Base-by-base conservation (phyloP, 1,140 invertebrate species). In the Maniola jurtina region DNA sequence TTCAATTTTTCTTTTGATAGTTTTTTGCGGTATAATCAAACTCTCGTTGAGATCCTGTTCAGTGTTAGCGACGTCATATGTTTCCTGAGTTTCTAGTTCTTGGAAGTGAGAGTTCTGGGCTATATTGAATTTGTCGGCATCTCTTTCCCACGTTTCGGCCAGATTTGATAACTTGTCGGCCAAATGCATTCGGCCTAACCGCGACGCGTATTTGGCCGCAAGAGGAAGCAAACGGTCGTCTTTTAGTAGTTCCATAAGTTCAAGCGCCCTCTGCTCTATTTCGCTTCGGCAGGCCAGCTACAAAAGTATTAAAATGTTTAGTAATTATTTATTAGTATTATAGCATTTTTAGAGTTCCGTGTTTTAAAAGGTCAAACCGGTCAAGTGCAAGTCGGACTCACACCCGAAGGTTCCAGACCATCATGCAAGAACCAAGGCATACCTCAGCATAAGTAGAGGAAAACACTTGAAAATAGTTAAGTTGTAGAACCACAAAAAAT, bases 131-230 rank as follows among this genome's bases (percentile, higher is more conserved):
- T 70, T 85, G 59, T 82, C 77, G 10, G 80, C 68, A 11, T 88
- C 84, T 25, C 71, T 77, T 34, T 90, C 83, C 76, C 83, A 88
- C 4, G 79, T 67, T 15, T 86, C 82, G 1, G 81, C 76, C 8
- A 91, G 68, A 54, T 83, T 84, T 0, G 87, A 79, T 36, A 97
- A 86, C 82, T 94, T 95, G 71, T 97, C 95, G 0, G 95, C 96
- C 33, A 99, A 91, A 69, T 95, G 94, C 57, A 94, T 93, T 75
- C 94, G 94, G 40, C 95, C 94, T 0, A 95, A 87, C 66, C 95
- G 94, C 5, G 93, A 94, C 5, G 97, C 96, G 89, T 98, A 99
- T 76, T 97, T 97, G 5, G 97, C 94, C 5, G 97, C 97, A 34
- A 98, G 89, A 73, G 96, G 95, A 42, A 98, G 83, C 0, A 97